phyloP scores from a whole-genome alignment of 2,797 vertebrate genomes.

The Poecile montanus region DNA sequence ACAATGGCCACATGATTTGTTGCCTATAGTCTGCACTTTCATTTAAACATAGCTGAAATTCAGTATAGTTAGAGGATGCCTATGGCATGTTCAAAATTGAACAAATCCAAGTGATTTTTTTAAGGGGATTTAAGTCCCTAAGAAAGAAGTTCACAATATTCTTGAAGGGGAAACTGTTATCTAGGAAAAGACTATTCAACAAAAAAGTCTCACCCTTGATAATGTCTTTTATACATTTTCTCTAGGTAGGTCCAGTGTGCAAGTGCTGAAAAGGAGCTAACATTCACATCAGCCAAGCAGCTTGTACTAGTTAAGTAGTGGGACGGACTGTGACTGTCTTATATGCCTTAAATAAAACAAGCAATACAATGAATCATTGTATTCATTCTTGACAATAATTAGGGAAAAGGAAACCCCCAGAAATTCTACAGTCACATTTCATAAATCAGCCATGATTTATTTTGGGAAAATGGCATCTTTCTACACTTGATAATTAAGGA shows the following conservation, averaged over 20 bases:
- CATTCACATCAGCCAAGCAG: background rate
- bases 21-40: background rate
- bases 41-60: background rate
- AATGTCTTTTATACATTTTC: background rate
- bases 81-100: background rate
- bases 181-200: background rate
- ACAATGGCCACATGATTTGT: background rate
- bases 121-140: background rate
- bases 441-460: background rate
- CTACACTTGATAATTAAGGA: background rate
- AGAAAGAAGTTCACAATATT: background rate
- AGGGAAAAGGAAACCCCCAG: background rate
- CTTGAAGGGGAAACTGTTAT: background rate
- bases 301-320: rapidly evolving
- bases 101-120: background rate
- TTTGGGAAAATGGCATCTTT: background rate
- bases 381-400: background rate
- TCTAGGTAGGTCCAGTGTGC: background rate
- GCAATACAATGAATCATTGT: background rate
- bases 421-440: background rate
- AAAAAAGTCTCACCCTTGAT: background rate
- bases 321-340: background rate
- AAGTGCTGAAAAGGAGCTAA: background rate
- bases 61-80: background rate
- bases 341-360: background rate